Base-by-base conservation (phyloP, 2,797 vertebrate species). In the Otolemur crassicaudatus region DNA sequence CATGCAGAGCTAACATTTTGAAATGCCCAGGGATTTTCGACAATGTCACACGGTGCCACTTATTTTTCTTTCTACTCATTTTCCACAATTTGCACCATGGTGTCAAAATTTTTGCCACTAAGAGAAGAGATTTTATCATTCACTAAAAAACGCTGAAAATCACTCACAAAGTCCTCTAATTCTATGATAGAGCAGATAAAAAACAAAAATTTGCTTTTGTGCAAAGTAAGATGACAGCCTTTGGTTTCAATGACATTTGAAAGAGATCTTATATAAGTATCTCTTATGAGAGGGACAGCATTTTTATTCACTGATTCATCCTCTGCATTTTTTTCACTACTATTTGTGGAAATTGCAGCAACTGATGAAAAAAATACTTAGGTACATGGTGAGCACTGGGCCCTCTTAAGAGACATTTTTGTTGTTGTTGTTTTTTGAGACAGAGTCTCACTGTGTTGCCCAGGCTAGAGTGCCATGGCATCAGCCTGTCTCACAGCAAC, bases 271-370 rank as follows among this genome's bases (percentile, higher is more conserved):
- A 67, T 0, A 0, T 89, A 96, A 98, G 70, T 37, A 65, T 95
- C 63, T 97, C 53, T 77, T 91, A 95, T 97, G 88, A 97, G 27
- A 97, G 65, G 95, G 14, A 95, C 61, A 67, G 3, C 86, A 97
- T 97, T 94, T 81, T 61, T 98, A 96, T 95, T 73, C 31, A 75
- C 63, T 97, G 94, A 97, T 96, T 97, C 61, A 93, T 97, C 92
- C n/a, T 72, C 17, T 96, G 56, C 58, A 90, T 34, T 80, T 63
- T 77, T 97, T 60, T 75, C 40, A 94, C 19, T 12, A 76, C 65
- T 95, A 94, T 97, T 95, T 92, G n/a, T 61, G n/a, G 25, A 76
- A 93, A 95, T n/a, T 72, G 6, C 3, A 91, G 31, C 29, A 77
- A 87, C 10, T 56, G 43, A 76, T 87, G 13, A 19, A 58, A 73